Evolutionary conservation across 2,888 invertebrate species (phyloP), one percentile per base, ranked within the genome.

Genomic region (Polyommatus icarus): DNA sequence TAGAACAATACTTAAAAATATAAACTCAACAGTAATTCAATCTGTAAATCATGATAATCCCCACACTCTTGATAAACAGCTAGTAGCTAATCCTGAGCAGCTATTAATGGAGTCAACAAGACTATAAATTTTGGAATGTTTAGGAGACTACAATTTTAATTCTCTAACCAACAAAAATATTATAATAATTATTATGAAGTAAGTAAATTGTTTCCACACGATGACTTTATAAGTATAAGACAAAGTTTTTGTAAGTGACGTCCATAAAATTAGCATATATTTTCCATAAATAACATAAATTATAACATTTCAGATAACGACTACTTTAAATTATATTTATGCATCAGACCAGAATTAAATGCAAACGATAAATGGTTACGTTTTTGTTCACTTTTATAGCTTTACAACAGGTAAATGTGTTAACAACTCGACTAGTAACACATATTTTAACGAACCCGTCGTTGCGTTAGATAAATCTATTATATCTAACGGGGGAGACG

Each of bases 351-450:
- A 32, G 54, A 20, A 75, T 75, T 75, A 50, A 75, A 75, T 75
- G 32, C 20, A 72, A 24, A 29, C 12, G 75, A 54, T 75, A 75
- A 75, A 75, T 54, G 50, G 50, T 29, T 29, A 73, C 40, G 46
- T 75, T 75, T 75, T 54, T 75, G 75, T 46, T 73, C 54, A 50
- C 75, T 75, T 54, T 75, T 73, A 73, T 15, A 46, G 24, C 50
- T 24, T 73, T 46, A 72, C 72, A 79, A 50, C 57, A 57, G 67
- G 29, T 59, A 32, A 76, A 32, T 77, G 32, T 54, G 10, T 29
- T 18, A 71, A 76, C 61, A 77, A 76, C 50, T 76, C n/a, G n/a
- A n/a, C 32, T n/a, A 75, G 80, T 67, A 18, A 67, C 29, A 29
- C 67, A 29, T n/a, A n/a, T n/a, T 15, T 32, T 32, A 32, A 67